A percentile compares a stretch with the other conserved stretches of the same genome.
phyloP scores from a whole-genome alignment of 64 coral and sea anemone species.

The Montipora capricornis region DNA sequence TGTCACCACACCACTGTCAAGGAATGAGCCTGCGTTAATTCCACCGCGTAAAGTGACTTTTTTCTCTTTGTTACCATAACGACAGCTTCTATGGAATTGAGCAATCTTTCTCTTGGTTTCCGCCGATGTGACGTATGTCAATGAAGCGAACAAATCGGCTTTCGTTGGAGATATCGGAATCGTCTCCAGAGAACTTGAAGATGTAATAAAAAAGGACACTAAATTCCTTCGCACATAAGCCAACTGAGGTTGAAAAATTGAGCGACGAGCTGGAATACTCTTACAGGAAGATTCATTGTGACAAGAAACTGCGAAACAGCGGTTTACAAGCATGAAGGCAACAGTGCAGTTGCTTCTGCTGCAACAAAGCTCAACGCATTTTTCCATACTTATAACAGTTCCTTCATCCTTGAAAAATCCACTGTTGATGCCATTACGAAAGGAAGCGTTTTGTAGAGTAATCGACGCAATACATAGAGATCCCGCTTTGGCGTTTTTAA shows the following conservation, averaged over 20 bases:
- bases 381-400: slow-evolving; percentile 58
- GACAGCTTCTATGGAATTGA: slow-evolving; percentile 3
- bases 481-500: neutral
- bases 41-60: slow-evolving; percentile 46
- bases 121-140: neutral
- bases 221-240: slow-evolving; percentile 14
- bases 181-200: neutral
- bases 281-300: slow-evolving; percentile 58
- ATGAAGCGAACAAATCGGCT: neutral
- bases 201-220: neutral
- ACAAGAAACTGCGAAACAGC: slow-evolving; percentile 79
- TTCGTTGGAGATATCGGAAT: neutral
- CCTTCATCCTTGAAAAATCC: slow-evolving; percentile 86
- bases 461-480: neutral
- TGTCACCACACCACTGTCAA: slow-evolving; percentile 41
- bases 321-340: slow-evolving; percentile 77
- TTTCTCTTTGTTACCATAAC: slow-evolving; percentile 18
- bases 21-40: slow-evolving; percentile 58
- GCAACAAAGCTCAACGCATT: slow-evolving; percentile 78
- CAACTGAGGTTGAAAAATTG: slow-evolving; percentile 52
- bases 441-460: slow-evolving; percentile 60
- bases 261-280: slow-evolving; percentile 51
- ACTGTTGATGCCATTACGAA: slow-evolving; percentile 75
- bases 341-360: slow-evolving; percentile 64
- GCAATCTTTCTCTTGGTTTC: neutral